Evolutionary conservation across 1,140 invertebrate genomes (phyloP), one percentile per base, ranked within the genome.

Genomic region (Littorina saxatilis): DNA sequence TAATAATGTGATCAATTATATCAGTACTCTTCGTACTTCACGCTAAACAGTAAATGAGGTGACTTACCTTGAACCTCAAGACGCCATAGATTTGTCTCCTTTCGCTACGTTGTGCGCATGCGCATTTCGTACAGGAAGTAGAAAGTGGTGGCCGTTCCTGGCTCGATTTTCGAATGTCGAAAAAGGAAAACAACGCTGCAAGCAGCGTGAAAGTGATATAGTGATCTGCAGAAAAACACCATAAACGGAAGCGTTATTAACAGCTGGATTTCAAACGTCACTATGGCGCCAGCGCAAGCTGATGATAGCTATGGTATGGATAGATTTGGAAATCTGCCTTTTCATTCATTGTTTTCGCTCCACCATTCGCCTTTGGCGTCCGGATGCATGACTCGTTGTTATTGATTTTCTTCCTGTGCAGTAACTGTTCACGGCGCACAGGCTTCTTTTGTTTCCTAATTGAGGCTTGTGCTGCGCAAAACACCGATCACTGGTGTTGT

Each of bases 291-390:
- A 40, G 39, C 63, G 27, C 55, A 78, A 27, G 5, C 17, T 27
- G 75, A 78, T 23, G 75, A 78, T 29, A 55, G 37, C 39, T 78
- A 78, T 40, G 75, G 75, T 78, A 78, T 63, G 55, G n/a, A 9
- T 61, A 61, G 7, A 11, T n/a, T 61, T 61, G 20, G 9, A 61
- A 23, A n/a, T 61, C 58, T 47, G 17, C 17, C 43, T 47, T 9
- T 17, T 47, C 17, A 9, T 47, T 47, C 43, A 47, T 17, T 47
- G 43, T 47, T 47, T 47, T 47, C 17, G 5, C 43, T 47, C 43
- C 43, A 47, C 43, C 5, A 47, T 9, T 17, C 43, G 17, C 43
- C 5, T 9, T 9, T 17, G 43, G 43, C 43, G 5, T 5, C 43
- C 17, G 43, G 7, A 17, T 47, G 5, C 7, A 47, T 47, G 43